These are phyloP conservation scores for Calameuta pallipes DNA, from an alignment of 2,888 invertebrate genomes.

Conservation along the genomic window DNA sequence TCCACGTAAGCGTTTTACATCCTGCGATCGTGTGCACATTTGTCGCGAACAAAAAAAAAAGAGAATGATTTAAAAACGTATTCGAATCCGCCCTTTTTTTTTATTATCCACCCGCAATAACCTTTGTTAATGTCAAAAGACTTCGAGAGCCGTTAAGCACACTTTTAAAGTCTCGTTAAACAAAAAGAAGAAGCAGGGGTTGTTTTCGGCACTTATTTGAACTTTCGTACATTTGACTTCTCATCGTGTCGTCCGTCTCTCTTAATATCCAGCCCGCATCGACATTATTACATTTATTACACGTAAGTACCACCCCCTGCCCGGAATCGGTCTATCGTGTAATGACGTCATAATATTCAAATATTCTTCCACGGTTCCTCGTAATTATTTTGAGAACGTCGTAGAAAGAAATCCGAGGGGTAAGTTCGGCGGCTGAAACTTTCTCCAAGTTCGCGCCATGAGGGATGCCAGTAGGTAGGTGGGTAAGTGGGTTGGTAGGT, in stretches of 20 bases:
- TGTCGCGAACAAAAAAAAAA: not conserved
- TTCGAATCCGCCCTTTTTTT: not conserved
- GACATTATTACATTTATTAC: constrained; percentile 1
- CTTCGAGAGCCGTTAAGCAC: not conserved
- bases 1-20: not conserved
- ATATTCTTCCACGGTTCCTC: not conserved
- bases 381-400: not conserved
- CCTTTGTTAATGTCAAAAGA: not conserved
- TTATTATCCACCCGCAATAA: not conserved
- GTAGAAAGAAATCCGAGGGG: not conserved
- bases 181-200: not conserved
- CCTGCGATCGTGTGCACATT: not conserved
- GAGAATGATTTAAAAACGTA: not conserved
- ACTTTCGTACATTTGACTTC: not conserved
- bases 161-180: not conserved
- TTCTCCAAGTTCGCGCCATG: not conserved
- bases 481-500: not conserved
- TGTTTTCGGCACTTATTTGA: not conserved
- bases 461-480: not conserved
- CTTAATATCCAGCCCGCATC: not conserved
- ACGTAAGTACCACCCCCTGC: not conserved
- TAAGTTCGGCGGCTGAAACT: not conserved
- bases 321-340: not conserved
- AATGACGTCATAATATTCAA: not conserved
- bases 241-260: not conserved